Conservation (phyloP, 2,888 invertebrate genomes). For the Neoascia interrupta region DNA sequence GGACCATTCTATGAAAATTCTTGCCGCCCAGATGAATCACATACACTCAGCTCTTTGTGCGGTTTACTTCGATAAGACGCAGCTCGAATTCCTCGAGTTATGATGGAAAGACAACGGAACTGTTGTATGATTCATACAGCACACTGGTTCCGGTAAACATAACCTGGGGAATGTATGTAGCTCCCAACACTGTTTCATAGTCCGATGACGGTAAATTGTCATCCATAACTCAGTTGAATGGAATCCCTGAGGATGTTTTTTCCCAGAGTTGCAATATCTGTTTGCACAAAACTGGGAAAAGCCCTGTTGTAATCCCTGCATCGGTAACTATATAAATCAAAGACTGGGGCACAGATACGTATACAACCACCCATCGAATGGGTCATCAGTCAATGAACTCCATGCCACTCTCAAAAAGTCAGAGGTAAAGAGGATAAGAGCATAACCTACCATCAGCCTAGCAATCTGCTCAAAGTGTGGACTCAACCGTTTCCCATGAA, state of each 20-base stretch:
- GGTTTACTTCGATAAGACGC: slow-evolving; percentile 20
- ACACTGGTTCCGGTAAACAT: too few species aligned
- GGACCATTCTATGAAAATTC: too few species aligned
- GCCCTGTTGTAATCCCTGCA: slow-evolving; percentile 20
- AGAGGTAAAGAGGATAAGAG: slow-evolving; percentile 19
- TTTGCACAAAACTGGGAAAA: slow-evolving; percentile 10
- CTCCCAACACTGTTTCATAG: slow-evolving; percentile 9
- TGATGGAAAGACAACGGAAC: slow-evolving; percentile 39
- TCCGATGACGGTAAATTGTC: slow-evolving; percentile 37
- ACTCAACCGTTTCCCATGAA: slow-evolving; percentile 55
- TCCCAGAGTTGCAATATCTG: slow-evolving; percentile 27
- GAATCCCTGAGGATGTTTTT: slow-evolving; percentile 33
- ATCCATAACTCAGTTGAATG: slow-evolving; percentile 32
- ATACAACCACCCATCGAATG: slow-evolving; percentile 6
- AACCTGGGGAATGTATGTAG: too few species aligned
- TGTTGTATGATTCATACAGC: too few species aligned
- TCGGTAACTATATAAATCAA: slow-evolving; percentile 49
- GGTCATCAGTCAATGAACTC: slow-evolving; percentile 58
- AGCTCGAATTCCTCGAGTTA: slow-evolving; percentile 1
- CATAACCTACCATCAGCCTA: not conserved
- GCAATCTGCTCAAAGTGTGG: slow-evolving; percentile 13
- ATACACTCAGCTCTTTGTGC: not conserved
- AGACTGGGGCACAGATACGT: slow-evolving; percentile 22
- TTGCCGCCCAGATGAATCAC: slow-evolving; percentile 22
- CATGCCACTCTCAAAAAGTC: not conserved